phyloP scores from a whole-genome alignment of 1,140 invertebrate species.

The Pararge aegeria region DNA sequence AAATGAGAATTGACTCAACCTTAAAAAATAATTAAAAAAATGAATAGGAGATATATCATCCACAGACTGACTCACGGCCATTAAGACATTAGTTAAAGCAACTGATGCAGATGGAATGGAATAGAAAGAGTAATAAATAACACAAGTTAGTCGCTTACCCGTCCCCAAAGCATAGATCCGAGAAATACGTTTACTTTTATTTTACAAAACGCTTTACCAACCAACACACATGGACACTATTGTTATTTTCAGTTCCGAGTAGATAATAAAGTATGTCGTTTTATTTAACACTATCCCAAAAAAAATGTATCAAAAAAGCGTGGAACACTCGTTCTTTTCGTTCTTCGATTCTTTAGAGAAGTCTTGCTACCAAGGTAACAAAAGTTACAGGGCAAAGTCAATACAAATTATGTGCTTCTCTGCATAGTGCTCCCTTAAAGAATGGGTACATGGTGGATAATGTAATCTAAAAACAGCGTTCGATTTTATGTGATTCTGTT shows the following conservation, averaged over 20 bases:
- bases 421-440: no score
- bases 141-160: neutral
- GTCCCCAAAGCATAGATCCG: neutral
- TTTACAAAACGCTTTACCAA: constrained; percentile 1
- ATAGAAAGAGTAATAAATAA: constrained; percentile 3
- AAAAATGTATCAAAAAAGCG: no score
- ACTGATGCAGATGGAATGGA: constrained; percentile 52
- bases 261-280: no score
- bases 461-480: no score
- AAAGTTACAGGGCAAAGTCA: no score
- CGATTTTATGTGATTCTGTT: no score
- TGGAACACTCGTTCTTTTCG: no score
- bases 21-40: constrained; percentile 19
- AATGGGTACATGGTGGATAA: no score
- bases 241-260: neutral
- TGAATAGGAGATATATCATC: constrained; percentile 53
- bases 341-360: no score
- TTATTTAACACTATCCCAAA: no score
- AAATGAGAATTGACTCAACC: neutral
- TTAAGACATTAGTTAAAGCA: constrained; percentile 35
- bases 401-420: no score
- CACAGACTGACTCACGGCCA: constrained; percentile 49
- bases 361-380: no score
- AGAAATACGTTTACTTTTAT: constrained; percentile 1
- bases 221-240: neutral